These are phyloP conservation scores for Parthenolecanium corni DNA, from an alignment of 2,888 invertebrate species.

Conservation along the genomic window DNA sequence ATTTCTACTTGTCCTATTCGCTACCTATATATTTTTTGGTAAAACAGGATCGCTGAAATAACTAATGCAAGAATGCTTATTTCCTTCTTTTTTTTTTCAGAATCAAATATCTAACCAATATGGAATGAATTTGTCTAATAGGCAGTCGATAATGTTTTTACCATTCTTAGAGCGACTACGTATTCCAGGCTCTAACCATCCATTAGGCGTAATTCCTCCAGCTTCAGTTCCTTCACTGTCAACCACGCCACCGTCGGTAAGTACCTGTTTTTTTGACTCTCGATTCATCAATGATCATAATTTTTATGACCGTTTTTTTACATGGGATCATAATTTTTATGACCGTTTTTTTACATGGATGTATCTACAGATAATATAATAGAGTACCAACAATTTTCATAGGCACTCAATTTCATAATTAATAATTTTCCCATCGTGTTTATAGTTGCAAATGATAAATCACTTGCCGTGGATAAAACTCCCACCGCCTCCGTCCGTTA, in stretches of 20 bases:
- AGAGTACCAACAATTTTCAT: too few species aligned
- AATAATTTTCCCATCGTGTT: neutral
- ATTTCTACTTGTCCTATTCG: too few species aligned
- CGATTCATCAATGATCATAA: neutral
- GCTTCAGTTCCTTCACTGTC: conserved; percentile 3
- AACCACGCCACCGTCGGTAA: conserved; percentile 9
- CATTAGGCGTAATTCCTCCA: neutral
- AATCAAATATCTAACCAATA: conserved; percentile 48
- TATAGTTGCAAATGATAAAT: neutral
- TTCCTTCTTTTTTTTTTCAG: conserved; percentile 39
- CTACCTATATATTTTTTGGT: too few species aligned
- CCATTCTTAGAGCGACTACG: conserved; percentile 57
- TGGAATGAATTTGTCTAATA: conserved; percentile 45
- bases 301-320: neutral
- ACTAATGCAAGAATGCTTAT: too few species aligned
- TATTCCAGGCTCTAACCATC: neutral
- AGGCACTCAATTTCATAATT: too few species aligned
- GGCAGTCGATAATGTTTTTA: conserved; percentile 54
- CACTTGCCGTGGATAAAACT: conserved; percentile 8
- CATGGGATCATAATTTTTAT: too few species aligned
- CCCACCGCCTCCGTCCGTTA: neutral
- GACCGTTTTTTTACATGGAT: too few species aligned
- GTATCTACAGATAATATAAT: too few species aligned
- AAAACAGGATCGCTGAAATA: too few species aligned
- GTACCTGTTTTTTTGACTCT: neutral